Evolutionary conservation across 1,140 invertebrate genomes (phyloP).

Genomic region (Trichoplusia ni): DNA sequence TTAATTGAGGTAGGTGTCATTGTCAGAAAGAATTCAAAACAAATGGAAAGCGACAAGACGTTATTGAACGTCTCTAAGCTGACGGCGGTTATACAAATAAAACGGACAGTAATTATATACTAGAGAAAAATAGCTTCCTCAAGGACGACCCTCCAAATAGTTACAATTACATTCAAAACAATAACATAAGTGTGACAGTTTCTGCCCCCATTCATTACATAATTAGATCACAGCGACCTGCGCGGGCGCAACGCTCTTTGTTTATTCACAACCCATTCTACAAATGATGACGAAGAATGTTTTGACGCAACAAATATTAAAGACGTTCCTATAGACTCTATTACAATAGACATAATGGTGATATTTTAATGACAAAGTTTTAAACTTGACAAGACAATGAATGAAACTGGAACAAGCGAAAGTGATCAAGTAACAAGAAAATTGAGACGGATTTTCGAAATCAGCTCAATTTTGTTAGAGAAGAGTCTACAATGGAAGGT

Average conservation of each 20-base stretch:
- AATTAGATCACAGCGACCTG: neutral
- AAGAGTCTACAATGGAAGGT: conserved; percentile 8
- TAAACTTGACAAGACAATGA: conserved; percentile 16
- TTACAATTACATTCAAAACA: no score
- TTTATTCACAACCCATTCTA: conserved; percentile 5
- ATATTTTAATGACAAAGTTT: conserved; percentile 2
- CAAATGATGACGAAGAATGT: no score
- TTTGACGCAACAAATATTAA: no score
- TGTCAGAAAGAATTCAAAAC: no score
- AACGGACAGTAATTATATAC: no score
- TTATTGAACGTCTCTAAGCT: no score
- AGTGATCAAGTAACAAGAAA: conserved; percentile 29
- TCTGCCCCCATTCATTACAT: conserved; percentile 4
- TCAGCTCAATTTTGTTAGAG: conserved; percentile 15
- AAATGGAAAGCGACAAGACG: no score
- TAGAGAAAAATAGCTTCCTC: no score
- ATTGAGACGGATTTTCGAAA: conserved; percentile 22
- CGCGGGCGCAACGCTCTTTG: conserved; percentile 12
- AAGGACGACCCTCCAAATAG: no score
- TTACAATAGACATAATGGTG: neutral
- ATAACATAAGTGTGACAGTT: conserved; percentile 2
- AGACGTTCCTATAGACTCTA: neutral
- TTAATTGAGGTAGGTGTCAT: no score
- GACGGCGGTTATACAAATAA: no score
- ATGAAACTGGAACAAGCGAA: conserved; percentile 29